Evolutionary conservation across 1,140 invertebrate species (phyloP).

Genomic region (Littorina saxatilis): DNA sequence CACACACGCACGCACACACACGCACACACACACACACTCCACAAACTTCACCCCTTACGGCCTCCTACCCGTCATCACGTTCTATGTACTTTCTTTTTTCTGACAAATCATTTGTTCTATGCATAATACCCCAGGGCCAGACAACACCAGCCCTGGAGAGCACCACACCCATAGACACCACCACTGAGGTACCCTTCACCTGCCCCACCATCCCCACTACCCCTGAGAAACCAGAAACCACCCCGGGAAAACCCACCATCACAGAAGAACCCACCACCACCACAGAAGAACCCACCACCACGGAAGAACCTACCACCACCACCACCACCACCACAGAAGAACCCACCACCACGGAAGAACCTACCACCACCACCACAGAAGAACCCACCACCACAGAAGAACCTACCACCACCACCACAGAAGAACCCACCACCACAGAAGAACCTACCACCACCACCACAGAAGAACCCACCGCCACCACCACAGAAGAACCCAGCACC

Average conservation of each 20-base stretch:
- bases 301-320: background rate
- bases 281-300: background rate
- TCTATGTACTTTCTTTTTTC: background rate
- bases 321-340: background rate
- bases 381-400: background rate
- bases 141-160: slow-evolving; percentile 61
- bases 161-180: background rate
- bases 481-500: background rate
- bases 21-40: background rate
- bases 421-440: background rate
- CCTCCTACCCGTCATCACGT: background rate
- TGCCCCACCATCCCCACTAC: background rate
- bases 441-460: slow-evolving; percentile 3
- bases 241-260: background rate
- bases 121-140: slow-evolving; percentile 48
- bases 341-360: background rate
- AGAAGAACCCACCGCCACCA: background rate
- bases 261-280: slow-evolving; percentile 13
- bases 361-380: background rate
- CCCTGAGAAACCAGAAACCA: no score
- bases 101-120: background rate
- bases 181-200: background rate
- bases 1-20: background rate
- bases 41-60: background rate
- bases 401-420: background rate